Conservation (phyloP, 30 jellyfish, hydroid and myxozoan species). For the Sanderia malayensis region DNA sequence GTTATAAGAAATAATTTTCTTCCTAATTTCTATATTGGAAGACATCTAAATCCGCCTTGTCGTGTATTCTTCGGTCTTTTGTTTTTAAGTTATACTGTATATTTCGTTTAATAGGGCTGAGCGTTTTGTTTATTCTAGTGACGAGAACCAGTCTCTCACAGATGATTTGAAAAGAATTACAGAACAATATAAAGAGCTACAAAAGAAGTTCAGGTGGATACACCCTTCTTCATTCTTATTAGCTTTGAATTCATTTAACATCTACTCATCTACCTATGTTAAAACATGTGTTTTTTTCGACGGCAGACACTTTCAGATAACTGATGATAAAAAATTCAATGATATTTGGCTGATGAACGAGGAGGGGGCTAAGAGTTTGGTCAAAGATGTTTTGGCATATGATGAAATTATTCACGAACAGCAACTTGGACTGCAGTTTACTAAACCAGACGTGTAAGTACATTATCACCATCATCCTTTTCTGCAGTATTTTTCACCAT, state of each 20-base stretch:
- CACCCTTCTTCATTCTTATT: not conserved
- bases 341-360: conserved; percentile 95
- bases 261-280: too few relatives aligned
- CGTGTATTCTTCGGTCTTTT: too few relatives aligned
- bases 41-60: too few relatives aligned
- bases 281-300: not conserved
- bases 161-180: conserved; percentile 90
- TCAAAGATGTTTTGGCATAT: conserved; percentile 62
- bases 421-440: conserved; percentile 77
- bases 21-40: too few relatives aligned
- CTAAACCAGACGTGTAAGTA: conserved; percentile 65
- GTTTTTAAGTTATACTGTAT: too few relatives aligned
- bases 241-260: too few relatives aligned
- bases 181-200: conserved; percentile 87
- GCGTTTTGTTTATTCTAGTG: too few relatives aligned
- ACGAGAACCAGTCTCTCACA: conserved; percentile 68
- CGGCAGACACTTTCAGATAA: conserved; percentile 90
- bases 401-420: conserved; percentile 83
- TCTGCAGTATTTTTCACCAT: not conserved
- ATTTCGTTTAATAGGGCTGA: too few relatives aligned
- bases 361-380: conserved; percentile 48
- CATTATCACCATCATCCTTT: not conserved
- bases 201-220: conserved; percentile 81
- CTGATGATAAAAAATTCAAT: conserved; percentile 77
- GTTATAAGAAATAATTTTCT: too few relatives aligned